Percentiles rank a stretch among this genome's conserved stretches.
phyloP scores from a whole-genome alignment of 2,888 invertebrate genomes.

The Hesperia comma region DNA sequence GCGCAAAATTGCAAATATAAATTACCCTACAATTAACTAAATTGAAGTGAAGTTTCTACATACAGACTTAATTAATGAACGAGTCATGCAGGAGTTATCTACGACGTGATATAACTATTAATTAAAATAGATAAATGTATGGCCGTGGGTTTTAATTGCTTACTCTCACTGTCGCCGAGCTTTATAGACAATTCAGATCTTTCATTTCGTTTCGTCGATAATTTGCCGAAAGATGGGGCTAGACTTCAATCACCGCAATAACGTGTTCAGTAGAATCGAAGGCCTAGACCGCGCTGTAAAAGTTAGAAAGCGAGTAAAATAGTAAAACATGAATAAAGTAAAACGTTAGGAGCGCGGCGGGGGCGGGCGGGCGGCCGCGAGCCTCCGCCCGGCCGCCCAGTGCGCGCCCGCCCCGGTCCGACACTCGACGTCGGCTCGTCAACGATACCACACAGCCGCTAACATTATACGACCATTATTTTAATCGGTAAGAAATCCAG shows the following conservation, averaged over 20 bases:
- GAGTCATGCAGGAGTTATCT: constrained; percentile 4
- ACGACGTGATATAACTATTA: constrained; percentile 13
- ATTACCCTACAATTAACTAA: no score
- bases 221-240: neutral
- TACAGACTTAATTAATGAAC: constrained; percentile 1
- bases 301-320: constrained; percentile 33
- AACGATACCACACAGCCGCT: constrained; percentile 74
- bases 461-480: constrained; percentile 76
- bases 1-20: no score
- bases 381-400: constrained; percentile 60
- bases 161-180: no score
- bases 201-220: neutral
- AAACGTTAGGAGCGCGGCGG: constrained; percentile 61
- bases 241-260: constrained; percentile 1
- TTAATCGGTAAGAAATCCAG: constrained; percentile 78
- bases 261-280: neutral
- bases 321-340: constrained; percentile 51
- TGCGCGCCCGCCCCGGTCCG: constrained; percentile 82
- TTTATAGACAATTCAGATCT: neutral
- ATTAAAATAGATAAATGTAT: constrained; percentile 6
- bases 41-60: neutral
- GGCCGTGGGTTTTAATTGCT: neutral
- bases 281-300: neutral
- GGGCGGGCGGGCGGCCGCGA: constrained; percentile 47
- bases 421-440: constrained; percentile 85